Base-by-base conservation (phyloP, 92 coral and sea anemone genomes). In the Blastomussa wellsi region DNA sequence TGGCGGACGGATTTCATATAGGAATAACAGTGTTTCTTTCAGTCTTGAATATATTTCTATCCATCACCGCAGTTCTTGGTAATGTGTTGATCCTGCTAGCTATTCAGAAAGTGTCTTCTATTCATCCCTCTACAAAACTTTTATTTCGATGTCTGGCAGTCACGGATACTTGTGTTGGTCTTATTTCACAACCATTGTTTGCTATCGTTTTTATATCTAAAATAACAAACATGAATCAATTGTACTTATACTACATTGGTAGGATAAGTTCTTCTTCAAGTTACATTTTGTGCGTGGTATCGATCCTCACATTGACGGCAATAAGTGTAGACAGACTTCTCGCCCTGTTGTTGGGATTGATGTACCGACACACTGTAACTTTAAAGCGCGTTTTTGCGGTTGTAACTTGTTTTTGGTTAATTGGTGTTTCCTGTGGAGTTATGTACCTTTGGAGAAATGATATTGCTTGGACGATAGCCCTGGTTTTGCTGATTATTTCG, bases 101-200 rank as follows among this genome's bases (percentile, higher is more conserved):
- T 57, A 72, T 79, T 64, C 2, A 32, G 2, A 79, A 79, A 59
- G 53, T 24, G 47, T 79, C 33, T 37, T 57, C 82, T 38, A 52
- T 79, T 79, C 82, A 79, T 39, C 29, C 82, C 14, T 55, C 82
- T 1, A 79, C 82, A 37, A 79, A 79, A 79, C 82, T 79, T 17
- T 37, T 79, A 49, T 79, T 79, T 59, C 52, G 82, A 22, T 79
- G 82, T 26, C 72, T 79, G 36, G 82, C 82, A 60, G 70, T 57
- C 72, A 57, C 70, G 32, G 82, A 79, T 62, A 12, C 60, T 5
- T 57, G 17, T 24, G 72, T 79, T 79, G 82, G 82, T 60, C 51
- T 79, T 35, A 41, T 37, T n/a, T 14, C 48, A 16, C 82, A 79
- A 37, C 82, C 82, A 1, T 51, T 59, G 37, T 79, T 37, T 36